Evolutionary conservation across 2,888 invertebrate genomes (phyloP).

Genomic region (Dione vanillae): DNA sequence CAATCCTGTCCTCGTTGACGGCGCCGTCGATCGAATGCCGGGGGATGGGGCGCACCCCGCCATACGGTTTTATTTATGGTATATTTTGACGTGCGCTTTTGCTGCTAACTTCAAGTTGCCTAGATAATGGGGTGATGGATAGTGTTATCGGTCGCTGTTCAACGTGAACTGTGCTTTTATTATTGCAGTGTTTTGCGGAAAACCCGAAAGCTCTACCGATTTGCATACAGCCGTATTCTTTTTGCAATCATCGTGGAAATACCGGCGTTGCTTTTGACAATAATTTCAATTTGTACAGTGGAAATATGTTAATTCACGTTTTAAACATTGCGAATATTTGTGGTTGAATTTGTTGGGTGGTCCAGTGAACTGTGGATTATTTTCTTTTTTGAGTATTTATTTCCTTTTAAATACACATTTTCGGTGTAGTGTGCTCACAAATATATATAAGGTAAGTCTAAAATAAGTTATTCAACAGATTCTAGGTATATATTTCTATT

Average conservation of each 20-base stretch:
- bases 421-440: neutral
- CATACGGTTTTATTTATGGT: slow-evolving; percentile 79
- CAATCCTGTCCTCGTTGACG: slow-evolving; percentile 57
- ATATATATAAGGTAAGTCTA: slow-evolving; percentile 27
- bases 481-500: neutral
- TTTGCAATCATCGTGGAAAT: slow-evolving; percentile 52
- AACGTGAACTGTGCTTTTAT: slow-evolving; percentile 70
- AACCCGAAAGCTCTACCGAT: slow-evolving; percentile 58
- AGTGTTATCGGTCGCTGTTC: slow-evolving; percentile 82
- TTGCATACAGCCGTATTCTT: slow-evolving; percentile 47
- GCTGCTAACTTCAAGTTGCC: slow-evolving; percentile 79
- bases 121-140: slow-evolving; percentile 82
- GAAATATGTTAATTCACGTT: slow-evolving; percentile 36
- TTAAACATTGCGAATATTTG: slow-evolving; percentile 48
- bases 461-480: neutral
- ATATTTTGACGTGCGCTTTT: slow-evolving; percentile 81
- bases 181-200: slow-evolving; percentile 65
- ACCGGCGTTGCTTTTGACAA: slow-evolving; percentile 65
- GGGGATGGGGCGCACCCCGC: slow-evolving; percentile 66
- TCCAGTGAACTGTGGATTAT: slow-evolving; percentile 24
- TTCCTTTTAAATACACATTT: neutral
- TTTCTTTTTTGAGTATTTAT: slow-evolving; percentile 3
- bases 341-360: slow-evolving; percentile 44
- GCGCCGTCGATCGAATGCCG: slow-evolving; percentile 61
- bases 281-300: slow-evolving; percentile 52